Base-by-base conservation (phyloP, 2,113 vertebrate species). In the Tachysurus fulvidraco region DNA sequence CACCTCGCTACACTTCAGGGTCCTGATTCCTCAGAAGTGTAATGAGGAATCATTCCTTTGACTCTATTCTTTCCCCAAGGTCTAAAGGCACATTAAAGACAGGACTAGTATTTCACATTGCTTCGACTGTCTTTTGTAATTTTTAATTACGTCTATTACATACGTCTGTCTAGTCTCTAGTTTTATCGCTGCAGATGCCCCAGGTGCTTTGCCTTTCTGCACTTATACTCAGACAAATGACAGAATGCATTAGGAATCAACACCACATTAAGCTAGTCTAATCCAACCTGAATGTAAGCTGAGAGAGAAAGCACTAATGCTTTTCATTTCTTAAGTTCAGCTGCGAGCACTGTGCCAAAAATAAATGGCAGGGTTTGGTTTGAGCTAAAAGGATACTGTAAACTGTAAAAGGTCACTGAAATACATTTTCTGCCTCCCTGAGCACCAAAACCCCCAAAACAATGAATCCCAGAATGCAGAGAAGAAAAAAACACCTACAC, bases 351-450 rank as follows among this genome's bases (percentile, higher is more conserved):
- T 25, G 46, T 46, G 41, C 21, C 71, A 74, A 46, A 74, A 11
- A 46, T 46, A 74, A 50, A 74, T 25, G 41, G 12, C 71, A 74
- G 21, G 21, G 44, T 74, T 25, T 74, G 28, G 25, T 11, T 13
- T 25, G 21, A 23, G 21, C 44, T 74, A 23, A 44, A 73, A 44
- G 41, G 8, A 73, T 23, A 73, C 25, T 69, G 5, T 36, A 41
- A 71, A 71, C 16, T 71, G 30, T 71, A 71, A 71, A 71, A 41
- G 67, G 67, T 71, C 67, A 71, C 21, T 46, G 44, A 41, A 74
- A 74, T 46, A 74, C 23, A 74, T 46, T 50, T 44, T 44, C 17
- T 50, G 71, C 71, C 44, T 50, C 21, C 36, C 30, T 71, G 2
- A 71, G 36, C 67, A 71, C 16, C 41, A 74, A 74, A 74, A 74